A percentile compares a stretch with the other conserved stretches of the same genome.
These are phyloP conservation scores for Salticus scenicus DNA, from an alignment of 2,888 invertebrate species.

Conservation along the genomic window DNA sequence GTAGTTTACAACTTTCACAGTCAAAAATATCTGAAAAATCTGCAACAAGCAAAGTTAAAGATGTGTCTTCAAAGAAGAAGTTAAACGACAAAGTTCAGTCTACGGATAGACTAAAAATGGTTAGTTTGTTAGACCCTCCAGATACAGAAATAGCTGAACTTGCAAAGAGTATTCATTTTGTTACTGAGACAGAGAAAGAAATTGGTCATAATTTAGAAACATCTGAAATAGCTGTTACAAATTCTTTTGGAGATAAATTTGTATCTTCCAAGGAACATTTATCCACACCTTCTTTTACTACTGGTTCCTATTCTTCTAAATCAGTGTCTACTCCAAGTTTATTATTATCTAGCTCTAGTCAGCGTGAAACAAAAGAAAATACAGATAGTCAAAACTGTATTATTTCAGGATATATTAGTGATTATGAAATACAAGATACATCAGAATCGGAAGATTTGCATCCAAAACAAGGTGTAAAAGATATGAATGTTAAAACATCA, in stretches of 20 bases:
- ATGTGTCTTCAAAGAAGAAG: background rate
- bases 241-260: background rate
- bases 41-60: background rate
- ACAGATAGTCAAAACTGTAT: too few relatives aligned
- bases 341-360: too few relatives aligned
- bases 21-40: background rate
- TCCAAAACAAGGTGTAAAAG: too few relatives aligned
- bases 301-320: background rate
- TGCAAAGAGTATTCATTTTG: conserved; percentile 38
- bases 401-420: too few relatives aligned
- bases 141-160: conserved; percentile 27
- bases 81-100: background rate
- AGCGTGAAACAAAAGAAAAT: too few relatives aligned
- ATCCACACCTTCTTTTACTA: background rate
- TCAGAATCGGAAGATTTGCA: too few relatives aligned
- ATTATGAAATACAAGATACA: too few relatives aligned
- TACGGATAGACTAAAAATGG: conserved; percentile 9
- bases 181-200: background rate
- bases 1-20: background rate
- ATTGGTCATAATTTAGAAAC: background rate
- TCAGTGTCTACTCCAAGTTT: background rate
- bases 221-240: background rate
- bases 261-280: background rate
- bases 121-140: conserved; percentile 45
- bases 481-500: too few relatives aligned